Base-by-base conservation (phyloP, 2,888 invertebrate species). In the Agrilus mali region DNA sequence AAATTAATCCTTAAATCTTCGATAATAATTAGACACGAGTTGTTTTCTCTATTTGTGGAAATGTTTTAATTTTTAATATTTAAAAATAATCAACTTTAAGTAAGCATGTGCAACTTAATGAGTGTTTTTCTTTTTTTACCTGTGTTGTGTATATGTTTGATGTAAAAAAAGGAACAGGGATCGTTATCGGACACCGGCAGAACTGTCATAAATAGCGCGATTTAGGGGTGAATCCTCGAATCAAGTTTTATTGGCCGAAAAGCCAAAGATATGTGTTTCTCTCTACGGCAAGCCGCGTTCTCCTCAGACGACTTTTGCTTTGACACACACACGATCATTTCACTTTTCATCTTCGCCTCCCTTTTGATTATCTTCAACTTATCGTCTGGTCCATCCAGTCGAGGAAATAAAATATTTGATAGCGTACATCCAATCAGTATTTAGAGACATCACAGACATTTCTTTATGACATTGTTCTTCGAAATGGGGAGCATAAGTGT, bases 191-290 rank as follows among this genome's bases (percentile, higher is more conserved):
- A 38, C 51, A 45, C 49, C 57, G 48, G 46, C 48, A 48, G 48
- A 46, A 49, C 46, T 44, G 49, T 50, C 50, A 52, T 53, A 53
- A 53, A 53, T 52, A 53, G 50, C 46, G 47, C 53, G 51, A 52
- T 53, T 53, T 52, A 50, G 49, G 50, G 27, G 43, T 36, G 45
- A 48, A 48, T 48, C 48, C 60, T 59, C 61, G 61, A 66, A 66
- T 66, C 70, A 70, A 72, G 72, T 73, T 73, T 74, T 73, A 73
- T 73, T 73, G 70, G 68, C 69, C 72, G 73, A 73, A 73, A 73
- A 73, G 70, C 70, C 67, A 68, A 69, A 71, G 73, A 73, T 73
- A 74, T 71, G 63, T 65, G 59, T 59, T 59, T 56, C 57, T 55
- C 52, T 54, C 56, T 56, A 56, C 57, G 54, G 55, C 56, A 53